Conservation (phyloP, 2,888 invertebrate species). For the Torymus texanus region DNA sequence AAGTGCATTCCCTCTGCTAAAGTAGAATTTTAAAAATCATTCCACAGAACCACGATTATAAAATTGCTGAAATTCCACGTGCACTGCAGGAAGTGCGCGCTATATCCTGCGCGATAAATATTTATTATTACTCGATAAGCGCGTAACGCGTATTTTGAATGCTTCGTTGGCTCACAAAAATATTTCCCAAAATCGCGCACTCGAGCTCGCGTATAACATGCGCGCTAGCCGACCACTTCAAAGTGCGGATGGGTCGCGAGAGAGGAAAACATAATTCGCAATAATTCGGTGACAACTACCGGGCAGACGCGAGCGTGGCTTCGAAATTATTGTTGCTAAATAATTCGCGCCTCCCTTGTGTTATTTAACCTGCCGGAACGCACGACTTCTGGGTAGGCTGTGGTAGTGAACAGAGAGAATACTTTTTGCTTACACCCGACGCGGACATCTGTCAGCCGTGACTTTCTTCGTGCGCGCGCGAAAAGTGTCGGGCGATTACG, state of each 20-base stretch:
- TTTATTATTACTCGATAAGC: no score
- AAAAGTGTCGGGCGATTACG: constrained; percentile 10
- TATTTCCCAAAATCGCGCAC: neutral
- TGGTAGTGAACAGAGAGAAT: neutral
- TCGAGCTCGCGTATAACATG: neutral
- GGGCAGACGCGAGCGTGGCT: neutral
- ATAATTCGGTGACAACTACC: constrained; percentile 29
- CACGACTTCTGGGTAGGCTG: constrained; percentile 30
- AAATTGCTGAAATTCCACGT: no score
- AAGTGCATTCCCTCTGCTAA: no score
- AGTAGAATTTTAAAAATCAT: no score
- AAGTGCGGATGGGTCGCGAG: no score
- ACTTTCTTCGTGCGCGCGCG: constrained; percentile 32
- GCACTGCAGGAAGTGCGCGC: no score
- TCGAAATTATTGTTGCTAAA: constrained; percentile 62
- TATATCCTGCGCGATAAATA: no score
- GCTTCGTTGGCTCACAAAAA: neutral
- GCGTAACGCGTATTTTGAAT: neutral
- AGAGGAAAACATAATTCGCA: constrained; percentile 27
- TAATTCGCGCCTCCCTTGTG: constrained; percentile 58
- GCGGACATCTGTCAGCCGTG: constrained; percentile 40
- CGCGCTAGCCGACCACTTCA: no score
- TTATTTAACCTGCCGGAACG: constrained; percentile 43
- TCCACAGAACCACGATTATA: no score
- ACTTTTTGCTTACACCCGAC: constrained; percentile 11